Evolutionary conservation across 2,888 invertebrate species (phyloP), one percentile per base, ranked within the genome.

Genomic region (Luperina nickerlii): DNA sequence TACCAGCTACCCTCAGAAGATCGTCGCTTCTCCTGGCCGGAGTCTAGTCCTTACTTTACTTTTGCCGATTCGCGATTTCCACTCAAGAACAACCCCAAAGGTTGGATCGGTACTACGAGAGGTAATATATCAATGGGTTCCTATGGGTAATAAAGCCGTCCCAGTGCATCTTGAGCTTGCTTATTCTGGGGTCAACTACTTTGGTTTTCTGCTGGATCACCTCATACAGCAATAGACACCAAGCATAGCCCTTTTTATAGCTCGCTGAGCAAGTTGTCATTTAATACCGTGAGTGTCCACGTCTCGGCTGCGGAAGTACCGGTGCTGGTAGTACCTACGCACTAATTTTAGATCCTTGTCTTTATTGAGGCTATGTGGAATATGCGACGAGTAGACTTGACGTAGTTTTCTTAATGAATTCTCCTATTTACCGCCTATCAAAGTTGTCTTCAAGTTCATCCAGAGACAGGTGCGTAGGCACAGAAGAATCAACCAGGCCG

Each of bases 401-500:
- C 8, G 24, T 74, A 32, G 42, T n/a, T 57, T 45, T 57, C 24
- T 45, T 38, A 27, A 24, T 57, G 18, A 42, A 51, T 42, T 74
- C 32, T 38, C 13, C 13, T n/a, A 20, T 68, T 24, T 24, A 67
- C 42, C 27, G 42, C 4, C 24, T 6, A 32, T 20, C 38, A 74
- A 54, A 57, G 11, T 27, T 11, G n/a, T n/a, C 48, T 60, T 24
- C 51, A 24, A 48, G 18, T 60, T 38, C 9, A 54, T 57, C 7
- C 2, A 20, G 27, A 54, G 20, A 45, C 32, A 13, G 27, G 18
- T 38, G 18, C 15, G 0, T 32, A 20, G 2, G 18, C 24, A 20
- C 27, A 13, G 38, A 81, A 57, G 20, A 81, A 51, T 54, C 32
- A 63, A 60, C 72, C 51, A 45, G n/a, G 8, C n/a, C n/a, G 32